phyloP scores from a whole-genome alignment of 2,888 invertebrate genomes.

The Phymatocera aterrima region DNA sequence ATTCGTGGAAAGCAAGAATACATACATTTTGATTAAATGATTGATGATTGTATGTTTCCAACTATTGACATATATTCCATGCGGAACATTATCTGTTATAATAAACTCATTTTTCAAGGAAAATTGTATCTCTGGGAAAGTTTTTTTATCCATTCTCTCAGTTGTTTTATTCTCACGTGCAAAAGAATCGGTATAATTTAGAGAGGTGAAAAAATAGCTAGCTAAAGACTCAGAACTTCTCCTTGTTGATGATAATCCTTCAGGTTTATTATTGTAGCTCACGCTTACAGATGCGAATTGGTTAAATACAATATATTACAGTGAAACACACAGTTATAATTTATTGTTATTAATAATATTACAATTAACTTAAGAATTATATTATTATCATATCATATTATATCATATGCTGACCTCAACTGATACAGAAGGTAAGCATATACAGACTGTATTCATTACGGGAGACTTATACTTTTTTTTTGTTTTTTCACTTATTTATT shows the following conservation, averaged over 20 bases:
- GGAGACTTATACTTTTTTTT: no score
- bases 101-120: slow-evolving; percentile 27
- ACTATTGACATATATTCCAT: background rate
- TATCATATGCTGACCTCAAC: slow-evolving; percentile 61
- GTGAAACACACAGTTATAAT: slow-evolving; percentile 74
- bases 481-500: background rate
- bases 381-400: slow-evolving; percentile 64
- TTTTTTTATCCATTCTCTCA: background rate
- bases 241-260: slow-evolving; percentile 40
- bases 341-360: slow-evolving; percentile 72
- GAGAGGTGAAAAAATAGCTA: no score
- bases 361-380: slow-evolving; percentile 65
- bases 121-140: background rate
- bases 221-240: no score
- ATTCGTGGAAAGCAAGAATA: slow-evolving; percentile 2
- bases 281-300: slow-evolving; percentile 44
- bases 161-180: no score
- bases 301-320: slow-evolving; percentile 74
- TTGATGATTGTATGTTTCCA: no score
- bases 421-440: slow-evolving; percentile 69
- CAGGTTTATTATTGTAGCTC: slow-evolving; percentile 45
- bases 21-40: slow-evolving; percentile 18
- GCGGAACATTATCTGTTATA: slow-evolving; percentile 1
- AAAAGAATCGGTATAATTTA: no score
- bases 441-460: slow-evolving; percentile 66